phyloP scores from a whole-genome alignment of 2,888 invertebrate genomes.

The Apamea sordens region DNA sequence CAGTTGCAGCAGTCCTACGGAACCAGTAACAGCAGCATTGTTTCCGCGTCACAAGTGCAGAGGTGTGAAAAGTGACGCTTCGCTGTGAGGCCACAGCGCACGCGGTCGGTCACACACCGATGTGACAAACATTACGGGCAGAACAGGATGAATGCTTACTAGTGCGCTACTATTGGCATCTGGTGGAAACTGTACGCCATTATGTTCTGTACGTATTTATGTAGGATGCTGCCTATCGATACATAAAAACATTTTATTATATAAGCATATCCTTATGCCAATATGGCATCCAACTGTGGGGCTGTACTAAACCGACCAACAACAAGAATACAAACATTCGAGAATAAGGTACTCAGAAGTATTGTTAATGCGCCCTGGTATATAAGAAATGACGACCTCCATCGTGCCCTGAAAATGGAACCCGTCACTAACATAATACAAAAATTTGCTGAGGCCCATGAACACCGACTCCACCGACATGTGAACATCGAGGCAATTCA shows the following conservation, averaged over 20 bases:
- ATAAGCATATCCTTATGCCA: background rate
- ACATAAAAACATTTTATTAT: too few species aligned
- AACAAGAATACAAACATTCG: background rate
- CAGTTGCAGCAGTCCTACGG: background rate
- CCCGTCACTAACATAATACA: background rate
- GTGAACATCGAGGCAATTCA: background rate
- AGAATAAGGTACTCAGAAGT: too few species aligned
- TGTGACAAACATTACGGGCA: slow-evolving; percentile 4
- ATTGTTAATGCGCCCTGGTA: too few species aligned
- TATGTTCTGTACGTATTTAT: background rate
- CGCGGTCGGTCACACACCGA: background rate
- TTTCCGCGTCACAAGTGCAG: background rate
- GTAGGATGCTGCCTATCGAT: background rate
- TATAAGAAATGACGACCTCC: background rate
- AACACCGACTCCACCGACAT: background rate
- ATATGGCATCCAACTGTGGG: background rate
- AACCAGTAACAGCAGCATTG: slow-evolving; percentile 5
- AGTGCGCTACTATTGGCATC: background rate
- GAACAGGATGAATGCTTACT: background rate
- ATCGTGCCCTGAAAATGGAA: background rate
- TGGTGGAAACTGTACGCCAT: background rate
- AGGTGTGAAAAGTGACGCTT: slow-evolving; percentile 45
- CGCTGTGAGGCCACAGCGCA: slow-evolving; percentile 13
- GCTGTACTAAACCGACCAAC: background rate
- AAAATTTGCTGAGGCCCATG: background rate